These are phyloP conservation scores for Hyles vespertilio DNA, from an alignment of 1,140 invertebrate species.

Conservation along the genomic window DNA sequence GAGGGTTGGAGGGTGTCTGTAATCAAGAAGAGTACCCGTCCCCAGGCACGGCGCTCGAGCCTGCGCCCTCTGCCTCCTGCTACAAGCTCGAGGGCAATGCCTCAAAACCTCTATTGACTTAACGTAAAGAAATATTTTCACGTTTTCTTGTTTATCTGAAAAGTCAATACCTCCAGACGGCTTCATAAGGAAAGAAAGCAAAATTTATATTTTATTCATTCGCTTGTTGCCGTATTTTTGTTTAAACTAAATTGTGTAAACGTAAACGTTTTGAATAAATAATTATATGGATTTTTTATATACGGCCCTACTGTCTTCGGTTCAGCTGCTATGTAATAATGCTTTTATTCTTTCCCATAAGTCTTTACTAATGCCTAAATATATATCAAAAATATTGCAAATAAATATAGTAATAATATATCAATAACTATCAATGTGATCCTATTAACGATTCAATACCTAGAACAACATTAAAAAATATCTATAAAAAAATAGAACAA, in stretches of 20 bases:
- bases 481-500: not conserved
- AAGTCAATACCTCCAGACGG: conserved; percentile 29
- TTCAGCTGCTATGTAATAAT: not conserved
- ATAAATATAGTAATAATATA: no score
- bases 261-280: no score
- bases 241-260: no score
- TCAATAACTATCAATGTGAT: not conserved
- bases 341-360: not conserved
- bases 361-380: not conserved
- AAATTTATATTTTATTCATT: not conserved
- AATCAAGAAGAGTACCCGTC: conserved; percentile 76
- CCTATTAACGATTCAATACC: not conserved
- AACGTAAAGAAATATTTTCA: conserved; percentile 64
- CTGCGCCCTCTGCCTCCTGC: conserved; percentile 27
- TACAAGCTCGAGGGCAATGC: conserved; percentile 56
- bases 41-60: conserved; percentile 47
- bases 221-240: no score
- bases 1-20: conserved; percentile 47
- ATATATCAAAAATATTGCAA: no score
- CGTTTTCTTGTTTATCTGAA: conserved; percentile 56
- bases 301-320: not conserved
- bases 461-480: not conserved
- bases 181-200: conserved; percentile 10
- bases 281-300: not conserved
- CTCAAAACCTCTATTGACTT: conserved; percentile 70